Conservation (phyloP, 1,140 invertebrate genomes). For the Pogonomyrmex barbatus region DNA sequence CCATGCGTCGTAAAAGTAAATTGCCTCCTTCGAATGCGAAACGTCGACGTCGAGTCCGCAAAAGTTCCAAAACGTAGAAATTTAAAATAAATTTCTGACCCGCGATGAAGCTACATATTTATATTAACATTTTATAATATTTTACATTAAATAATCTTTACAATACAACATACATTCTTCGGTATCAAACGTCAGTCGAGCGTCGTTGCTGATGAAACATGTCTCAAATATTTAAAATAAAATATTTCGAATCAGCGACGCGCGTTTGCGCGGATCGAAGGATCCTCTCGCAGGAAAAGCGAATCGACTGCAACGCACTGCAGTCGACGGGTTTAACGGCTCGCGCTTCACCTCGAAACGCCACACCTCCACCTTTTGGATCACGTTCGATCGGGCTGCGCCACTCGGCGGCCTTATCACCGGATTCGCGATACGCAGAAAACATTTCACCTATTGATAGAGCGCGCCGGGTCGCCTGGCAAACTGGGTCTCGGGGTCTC, state of each 20-base stretch:
- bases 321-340: neutral
- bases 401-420: conserved; percentile 33
- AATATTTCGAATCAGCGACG: neutral
- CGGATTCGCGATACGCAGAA: conserved; percentile 43
- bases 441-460: conserved; percentile 69
- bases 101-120: neutral
- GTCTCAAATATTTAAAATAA: neutral
- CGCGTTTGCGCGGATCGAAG: neutral
- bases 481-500: conserved; percentile 76
- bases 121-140: neutral
- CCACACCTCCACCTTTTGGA: conserved; percentile 1
- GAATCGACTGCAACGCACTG: neutral
- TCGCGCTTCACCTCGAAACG: conserved; percentile 11
- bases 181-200: neutral
- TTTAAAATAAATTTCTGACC: neutral
- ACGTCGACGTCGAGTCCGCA: neutral
- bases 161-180: neutral
- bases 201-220: neutral
- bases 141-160: neutral
- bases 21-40: neutral
- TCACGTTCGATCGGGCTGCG: neutral
- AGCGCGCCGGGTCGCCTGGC: conserved; percentile 57
- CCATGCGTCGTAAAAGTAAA: conserved; percentile 14
- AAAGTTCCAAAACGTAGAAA: neutral
- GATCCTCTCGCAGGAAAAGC: neutral